Evolutionary conservation across 2,888 invertebrate species (phyloP), one percentile per base, ranked within the genome.

Genomic region (Cephus nigrinus): DNA sequence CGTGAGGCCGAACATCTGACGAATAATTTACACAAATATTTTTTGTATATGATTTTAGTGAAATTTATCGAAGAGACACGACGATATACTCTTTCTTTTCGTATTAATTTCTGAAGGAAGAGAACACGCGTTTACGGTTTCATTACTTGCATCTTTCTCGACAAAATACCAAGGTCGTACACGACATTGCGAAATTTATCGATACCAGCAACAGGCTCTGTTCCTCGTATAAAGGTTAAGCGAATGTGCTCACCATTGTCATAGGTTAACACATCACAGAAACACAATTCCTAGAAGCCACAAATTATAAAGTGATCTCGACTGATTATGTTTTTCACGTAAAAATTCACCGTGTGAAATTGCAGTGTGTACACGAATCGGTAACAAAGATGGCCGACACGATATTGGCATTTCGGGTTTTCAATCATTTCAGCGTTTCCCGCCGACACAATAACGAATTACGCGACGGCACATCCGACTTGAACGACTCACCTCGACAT

Each of bases 381-480:
- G 84, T 86, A 88, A 88, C 86, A 89, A 90, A 90, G 86, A 90
- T 90, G 90, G 89, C 86, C 85, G 86, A 82, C 83, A 80, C 75
- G 80, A 84, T 84, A 88, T 87, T 86, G 86, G 80, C 81, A 80
- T 77, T 78, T 76, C 32, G 71, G 35, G 32, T 30, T 40, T 74
- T 75, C 68, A n/a, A 32, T 12, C 4, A 68, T 78, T 75, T 69
- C 74, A 74, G 11, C 74, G 3, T 33, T 34, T 74, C 35, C 33
- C 74, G 35, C 36, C 82, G 79, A 80, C 71, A 34, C 76, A 73
- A 80, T 80, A 81, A 74, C 75, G 74, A 77, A 75, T 78, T 77
- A 72, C 75, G 12, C 68, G 23, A 34, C 32, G 68, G 55, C 74
- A 34, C 73, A 68, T 55, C 74, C 69, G 12, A 33, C 33, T 11